phyloP scores from a whole-genome alignment of 2,888 invertebrate genomes.

The Chalcis sispes region DNA sequence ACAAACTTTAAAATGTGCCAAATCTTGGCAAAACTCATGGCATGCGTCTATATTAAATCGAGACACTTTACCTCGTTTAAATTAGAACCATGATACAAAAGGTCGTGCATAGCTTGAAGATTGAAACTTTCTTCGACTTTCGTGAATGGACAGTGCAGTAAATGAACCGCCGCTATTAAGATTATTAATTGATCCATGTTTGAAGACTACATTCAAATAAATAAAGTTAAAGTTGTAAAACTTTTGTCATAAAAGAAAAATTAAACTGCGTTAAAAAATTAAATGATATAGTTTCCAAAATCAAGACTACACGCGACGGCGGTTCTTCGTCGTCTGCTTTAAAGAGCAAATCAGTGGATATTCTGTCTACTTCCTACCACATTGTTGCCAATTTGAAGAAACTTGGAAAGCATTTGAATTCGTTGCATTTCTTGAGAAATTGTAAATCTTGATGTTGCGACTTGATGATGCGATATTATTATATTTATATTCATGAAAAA shows the following conservation, averaged over 20 bases:
- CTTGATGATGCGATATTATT: background rate
- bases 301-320: constrained; percentile 40
- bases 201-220: background rate
- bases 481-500: too few relatives aligned
- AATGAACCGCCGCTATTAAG: constrained; percentile 86
- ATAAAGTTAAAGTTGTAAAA: background rate
- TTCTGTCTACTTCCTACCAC: constrained; percentile 35
- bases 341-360: constrained; percentile 8
- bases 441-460: background rate
- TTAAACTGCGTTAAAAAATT: constrained; percentile 5
- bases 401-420: constrained; percentile 19
- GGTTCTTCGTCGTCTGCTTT: constrained; percentile 52
- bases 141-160: constrained; percentile 94
- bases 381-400: constrained; percentile 54
- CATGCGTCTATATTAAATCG: constrained; percentile 47
- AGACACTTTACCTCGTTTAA: constrained; percentile 84
- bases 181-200: constrained; percentile 85
- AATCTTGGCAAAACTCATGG: constrained; percentile 36
- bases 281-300: constrained; percentile 17
- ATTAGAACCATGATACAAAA: constrained; percentile 91
- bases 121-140: constrained; percentile 99
- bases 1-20: constrained; percentile 11
- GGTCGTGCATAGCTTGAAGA: constrained; percentile 98
- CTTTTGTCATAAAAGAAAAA: constrained; percentile 12
- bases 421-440: background rate